Evolutionary conservation across 2,113 vertebrate genomes (phyloP).

Genomic region (cattle (Bos taurus)): DNA sequence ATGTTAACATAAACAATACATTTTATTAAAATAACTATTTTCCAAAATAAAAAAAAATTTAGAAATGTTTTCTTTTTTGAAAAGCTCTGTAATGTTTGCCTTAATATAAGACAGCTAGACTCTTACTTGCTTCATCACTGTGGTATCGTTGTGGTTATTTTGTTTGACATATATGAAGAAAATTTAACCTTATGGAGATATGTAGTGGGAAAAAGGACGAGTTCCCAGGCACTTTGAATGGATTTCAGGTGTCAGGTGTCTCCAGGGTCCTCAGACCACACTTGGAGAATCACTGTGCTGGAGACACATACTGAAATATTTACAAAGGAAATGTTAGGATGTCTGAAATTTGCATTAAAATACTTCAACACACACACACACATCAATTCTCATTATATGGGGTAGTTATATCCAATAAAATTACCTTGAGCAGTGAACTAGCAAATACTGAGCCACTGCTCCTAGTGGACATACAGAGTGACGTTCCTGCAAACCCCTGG

Average conservation of each 20-base stretch:
- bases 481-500: background rate
- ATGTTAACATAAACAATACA: background rate
- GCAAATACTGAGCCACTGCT: background rate
- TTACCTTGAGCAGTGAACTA: background rate
- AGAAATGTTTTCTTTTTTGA: background rate
- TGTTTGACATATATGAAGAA: background rate
- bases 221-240: background rate
- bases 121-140: background rate
- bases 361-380: background rate
- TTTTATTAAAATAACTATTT: background rate
- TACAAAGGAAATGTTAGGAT: background rate
- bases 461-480: background rate
- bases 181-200: background rate
- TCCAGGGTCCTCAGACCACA: background rate
- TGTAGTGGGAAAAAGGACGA: background rate
- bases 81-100: background rate
- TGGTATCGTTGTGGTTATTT: background rate
- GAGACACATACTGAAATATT: background rate
- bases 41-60: background rate
- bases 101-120: background rate
- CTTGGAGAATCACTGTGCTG: background rate
- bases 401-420: background rate
- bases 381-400: background rate
- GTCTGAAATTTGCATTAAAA: background rate
- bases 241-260: background rate